Conservation (phyloP, 2,113 vertebrate species). For the Donacobius atricapilla region DNA sequence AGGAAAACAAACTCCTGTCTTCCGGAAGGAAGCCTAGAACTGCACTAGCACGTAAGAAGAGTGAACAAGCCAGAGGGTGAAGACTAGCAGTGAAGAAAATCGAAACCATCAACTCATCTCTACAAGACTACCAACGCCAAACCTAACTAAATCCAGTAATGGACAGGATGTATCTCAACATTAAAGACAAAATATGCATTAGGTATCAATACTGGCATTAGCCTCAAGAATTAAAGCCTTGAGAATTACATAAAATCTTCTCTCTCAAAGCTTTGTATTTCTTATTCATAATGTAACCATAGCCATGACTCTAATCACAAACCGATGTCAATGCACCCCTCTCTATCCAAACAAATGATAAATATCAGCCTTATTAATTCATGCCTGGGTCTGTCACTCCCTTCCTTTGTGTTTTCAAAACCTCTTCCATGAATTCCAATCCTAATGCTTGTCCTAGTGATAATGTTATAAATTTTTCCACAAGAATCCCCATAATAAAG, state of each 20-base stretch:
- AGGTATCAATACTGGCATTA: neutral
- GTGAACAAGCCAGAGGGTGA: neutral
- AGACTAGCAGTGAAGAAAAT: neutral
- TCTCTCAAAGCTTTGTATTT: neutral
- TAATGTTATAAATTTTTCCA: neutral
- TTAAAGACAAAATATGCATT: neutral
- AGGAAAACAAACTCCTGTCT: neutral
- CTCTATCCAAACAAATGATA: neutral
- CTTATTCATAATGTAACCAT: neutral
- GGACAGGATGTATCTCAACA: neutral
- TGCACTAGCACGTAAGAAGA: neutral
- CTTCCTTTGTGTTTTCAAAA: neutral
- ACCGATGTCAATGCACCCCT: neutral
- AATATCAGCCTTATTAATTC: neutral
- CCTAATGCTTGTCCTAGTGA: neutral
- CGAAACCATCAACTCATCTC: neutral
- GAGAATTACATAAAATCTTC: neutral
- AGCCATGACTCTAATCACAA: neutral
- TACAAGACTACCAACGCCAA: neutral
- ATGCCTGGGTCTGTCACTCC: neutral
- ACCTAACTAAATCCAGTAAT: neutral
- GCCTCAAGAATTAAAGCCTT: neutral
- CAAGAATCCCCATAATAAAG: neutral
- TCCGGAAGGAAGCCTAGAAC: neutral
- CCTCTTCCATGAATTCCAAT: neutral